Base-by-base conservation (phyloP, 2,797 vertebrate genomes). In the Eleutherodactylus coqui region DNA sequence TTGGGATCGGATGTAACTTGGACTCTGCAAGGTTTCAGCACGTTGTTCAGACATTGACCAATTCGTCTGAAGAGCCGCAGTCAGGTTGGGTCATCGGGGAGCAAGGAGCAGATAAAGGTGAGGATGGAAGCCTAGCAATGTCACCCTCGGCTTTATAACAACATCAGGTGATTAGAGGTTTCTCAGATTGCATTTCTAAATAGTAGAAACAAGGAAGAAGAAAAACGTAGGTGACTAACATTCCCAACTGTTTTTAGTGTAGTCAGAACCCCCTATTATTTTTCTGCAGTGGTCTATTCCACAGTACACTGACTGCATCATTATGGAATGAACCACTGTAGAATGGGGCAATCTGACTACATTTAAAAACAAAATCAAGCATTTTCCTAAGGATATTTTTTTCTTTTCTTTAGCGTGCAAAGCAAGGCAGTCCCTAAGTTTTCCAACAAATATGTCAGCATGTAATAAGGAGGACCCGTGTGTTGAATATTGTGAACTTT, bases 1-100 rank as follows among this genome's bases (percentile, higher is more conserved):
- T 99, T 2, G 98, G 98, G 85, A 95, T 94, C 9, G 98, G 98
- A n/a, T 97, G 97, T 90, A 99, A 98, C 90, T 94, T 99, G 89
- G 97, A 98, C 89, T 97, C 97, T 0, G 94, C 95, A 90, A 95
- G 98, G 73, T 95, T 99, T 34, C 94, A 94, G 34, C 94, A 96
- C 72, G 84, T 95, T 82, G 90, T 99, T 89, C 90, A 93, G 82
- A 94, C 96, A 13, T 90, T 96, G 84, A 91, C 97, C 83, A 93
- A 94, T 90, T 90, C 90, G 53, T 88, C 93, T 38, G 93, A 93
- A 80, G 91, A 92, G 4, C 95, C 92, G 84, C 96, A 94, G 90
- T 93, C 93, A 72, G 95, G 94, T 53, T 98, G 97, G 97, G 92
- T 99, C 89, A 91, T 98, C 49, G 98, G 98, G 85, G 98, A 99